Evolutionary conservation across 2,888 invertebrate species (phyloP).

Genomic region (Apomyelois bistriatella): DNA sequence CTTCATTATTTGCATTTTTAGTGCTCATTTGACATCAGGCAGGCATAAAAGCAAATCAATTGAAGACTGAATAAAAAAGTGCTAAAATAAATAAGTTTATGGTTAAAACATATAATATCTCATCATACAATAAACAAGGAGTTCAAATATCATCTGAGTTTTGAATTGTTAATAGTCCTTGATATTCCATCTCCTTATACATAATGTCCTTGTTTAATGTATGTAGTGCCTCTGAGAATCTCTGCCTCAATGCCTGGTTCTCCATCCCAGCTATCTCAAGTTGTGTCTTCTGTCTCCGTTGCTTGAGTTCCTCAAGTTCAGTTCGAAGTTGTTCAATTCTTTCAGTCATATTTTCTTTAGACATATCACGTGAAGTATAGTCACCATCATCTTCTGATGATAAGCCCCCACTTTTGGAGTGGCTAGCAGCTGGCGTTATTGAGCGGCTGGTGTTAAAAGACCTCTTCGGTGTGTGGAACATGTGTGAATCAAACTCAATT

Average conservation of each 20-base stretch:
- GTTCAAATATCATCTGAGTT: constrained; percentile 64
- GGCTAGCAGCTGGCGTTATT: constrained; percentile 36
- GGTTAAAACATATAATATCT: too few relatives aligned
- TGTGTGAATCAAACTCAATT: constrained; percentile 59
- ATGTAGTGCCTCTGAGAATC: constrained; percentile 90
- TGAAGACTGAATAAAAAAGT: too few relatives aligned
- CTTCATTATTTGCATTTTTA: too few relatives aligned
- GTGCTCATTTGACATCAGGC: too few relatives aligned
- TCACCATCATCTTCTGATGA: constrained; percentile 61
- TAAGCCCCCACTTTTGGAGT: constrained; percentile 37
- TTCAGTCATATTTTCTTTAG: constrained; percentile 77
- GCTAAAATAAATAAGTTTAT: too few relatives aligned
- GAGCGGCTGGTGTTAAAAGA: constrained; percentile 36
- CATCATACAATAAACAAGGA: background rate
- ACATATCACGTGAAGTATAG: constrained; percentile 45
- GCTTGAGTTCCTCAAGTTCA: constrained; percentile 87
- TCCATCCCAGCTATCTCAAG: constrained; percentile 91
- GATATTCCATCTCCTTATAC: constrained; percentile 86
- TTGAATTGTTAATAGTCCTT: constrained; percentile 60
- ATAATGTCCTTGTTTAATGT: constrained; percentile 88
- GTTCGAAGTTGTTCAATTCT: constrained; percentile 86
- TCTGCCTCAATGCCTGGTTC: constrained; percentile 88
- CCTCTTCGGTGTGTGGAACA: constrained; percentile 47
- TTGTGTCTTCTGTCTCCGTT: constrained; percentile 88
- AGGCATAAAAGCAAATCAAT: too few relatives aligned